phyloP scores from a whole-genome alignment of 1,140 invertebrate species.

The Camponotus vicinus region DNA sequence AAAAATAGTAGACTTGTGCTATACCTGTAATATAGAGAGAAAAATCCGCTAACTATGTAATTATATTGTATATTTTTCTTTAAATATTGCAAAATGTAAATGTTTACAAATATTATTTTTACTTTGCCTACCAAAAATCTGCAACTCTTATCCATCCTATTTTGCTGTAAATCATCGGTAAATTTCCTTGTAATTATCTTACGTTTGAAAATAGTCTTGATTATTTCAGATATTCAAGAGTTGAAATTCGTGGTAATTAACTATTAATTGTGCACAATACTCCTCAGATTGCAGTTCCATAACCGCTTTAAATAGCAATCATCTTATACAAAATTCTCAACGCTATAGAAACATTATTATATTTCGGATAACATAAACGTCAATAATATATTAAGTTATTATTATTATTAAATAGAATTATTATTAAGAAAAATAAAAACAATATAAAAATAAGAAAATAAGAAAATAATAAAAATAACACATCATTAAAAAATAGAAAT shows the following conservation, averaged over 20 bases:
- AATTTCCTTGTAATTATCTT: conserved; percentile 32
- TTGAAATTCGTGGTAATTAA: conserved; percentile 12
- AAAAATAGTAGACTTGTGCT: too few species aligned
- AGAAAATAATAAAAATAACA: not conserved
- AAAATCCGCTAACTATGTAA: too few species aligned
- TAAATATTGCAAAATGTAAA: not conserved
- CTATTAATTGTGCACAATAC: conserved; percentile 14
- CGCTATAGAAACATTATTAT: not conserved
- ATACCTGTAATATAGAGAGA: too few species aligned
- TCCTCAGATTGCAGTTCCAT: not conserved
- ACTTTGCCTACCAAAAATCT: not conserved
- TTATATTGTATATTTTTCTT: not conserved
- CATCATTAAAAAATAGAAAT: not conserved
- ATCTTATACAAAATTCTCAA: not conserved
- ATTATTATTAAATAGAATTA: not conserved
- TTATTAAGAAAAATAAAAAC: too few species aligned
- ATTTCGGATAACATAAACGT: not conserved
- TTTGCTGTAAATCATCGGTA: not conserved
- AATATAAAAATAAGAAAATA: too few species aligned
- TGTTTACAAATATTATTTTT: not conserved
- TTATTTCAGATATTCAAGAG: conserved; percentile 7
- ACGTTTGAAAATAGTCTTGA: not conserved
- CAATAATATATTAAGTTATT: not conserved
- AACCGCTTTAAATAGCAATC: not conserved
- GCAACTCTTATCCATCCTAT: not conserved